Evolutionary conservation across 1,140 invertebrate species (phyloP).

Genomic region (Habropoda laboriosa): DNA sequence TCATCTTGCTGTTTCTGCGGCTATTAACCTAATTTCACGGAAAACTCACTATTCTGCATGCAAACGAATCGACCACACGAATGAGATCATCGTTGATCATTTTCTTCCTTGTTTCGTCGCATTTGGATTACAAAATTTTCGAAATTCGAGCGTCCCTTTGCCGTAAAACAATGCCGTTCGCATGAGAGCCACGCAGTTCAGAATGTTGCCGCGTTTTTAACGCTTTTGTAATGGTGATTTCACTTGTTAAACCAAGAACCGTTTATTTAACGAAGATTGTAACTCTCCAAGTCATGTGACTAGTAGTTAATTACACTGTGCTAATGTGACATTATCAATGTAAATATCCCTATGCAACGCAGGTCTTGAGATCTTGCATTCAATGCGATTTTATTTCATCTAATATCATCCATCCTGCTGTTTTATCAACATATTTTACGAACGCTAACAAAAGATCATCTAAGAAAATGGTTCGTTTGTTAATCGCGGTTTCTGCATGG

Average conservation of each 20-base stretch:
- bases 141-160: neutral
- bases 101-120: neutral
- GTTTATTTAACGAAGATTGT: neutral
- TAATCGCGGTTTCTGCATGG: neutral
- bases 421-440: neutral
- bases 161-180: neutral
- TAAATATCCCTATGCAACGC: neutral
- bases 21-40: conserved; percentile 28
- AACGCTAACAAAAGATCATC: neutral
- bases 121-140: neutral
- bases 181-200: neutral
- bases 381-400: too few species aligned
- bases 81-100: conserved; percentile 9
- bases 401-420: too few species aligned
- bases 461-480: conserved; percentile 5
- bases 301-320: neutral
- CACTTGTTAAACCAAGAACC: neutral
- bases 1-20: neutral
- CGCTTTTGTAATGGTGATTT: conserved; percentile 5
- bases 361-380: neutral
- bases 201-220: neutral
- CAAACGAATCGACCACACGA: neutral
- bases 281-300: neutral
- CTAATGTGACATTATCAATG: too few species aligned
- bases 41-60: neutral